Base-by-base conservation (phyloP, 1,140 invertebrate genomes). In the Dolichoris vasculosae region DNA sequence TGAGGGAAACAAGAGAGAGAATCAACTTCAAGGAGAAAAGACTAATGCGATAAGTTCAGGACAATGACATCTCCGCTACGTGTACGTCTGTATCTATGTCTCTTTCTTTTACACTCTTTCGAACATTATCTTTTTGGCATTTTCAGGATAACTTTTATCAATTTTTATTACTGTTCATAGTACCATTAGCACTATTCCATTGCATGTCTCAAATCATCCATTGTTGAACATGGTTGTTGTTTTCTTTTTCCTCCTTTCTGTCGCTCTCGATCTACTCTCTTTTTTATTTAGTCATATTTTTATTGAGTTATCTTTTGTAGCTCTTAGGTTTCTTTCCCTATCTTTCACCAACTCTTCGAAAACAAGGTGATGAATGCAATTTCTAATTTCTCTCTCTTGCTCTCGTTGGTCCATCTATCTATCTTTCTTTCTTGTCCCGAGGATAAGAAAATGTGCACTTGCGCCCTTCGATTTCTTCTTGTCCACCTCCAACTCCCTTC, bases 21-120 rank as follows among this genome's bases (percentile, higher is more conserved):
- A 67, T 7, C 2, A 69, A 30, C 13, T 35, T 0, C 17, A 38
- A 23, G 40, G 20, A 69, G 35, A 3, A 38, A 38, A 69, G n/a
- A 38, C 55, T 38, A 40, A 63, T 63, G n/a, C 55, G 78, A 80
- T n/a, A 64, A 64, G 71, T 78, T 8, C 51, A 40, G 46, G 55
- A n/a, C 77, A 40, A n/a, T 59, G 51, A 40, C 77, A 79, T 63
- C 30, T 40, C 51, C 55, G 55, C 35, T 32, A 79, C 55, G 30
- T 40, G 40, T 40, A 40, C n/a, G 11, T 40, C 20, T 78, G 55
- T 69, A 3, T 38, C 35, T 76, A 7, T 17, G 35, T 35, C 51
- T 69, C 40, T 64, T 23, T 63, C 51, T 79, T 55, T 43, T 30
- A 48, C 43, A 26, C 20, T 78, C 43, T 38, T 59, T 43, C 38